These are phyloP conservation scores for Sepioteuthis lessoniana DNA, from an alignment of 2,888 invertebrate genomes.

Conservation along the genomic window DNA sequence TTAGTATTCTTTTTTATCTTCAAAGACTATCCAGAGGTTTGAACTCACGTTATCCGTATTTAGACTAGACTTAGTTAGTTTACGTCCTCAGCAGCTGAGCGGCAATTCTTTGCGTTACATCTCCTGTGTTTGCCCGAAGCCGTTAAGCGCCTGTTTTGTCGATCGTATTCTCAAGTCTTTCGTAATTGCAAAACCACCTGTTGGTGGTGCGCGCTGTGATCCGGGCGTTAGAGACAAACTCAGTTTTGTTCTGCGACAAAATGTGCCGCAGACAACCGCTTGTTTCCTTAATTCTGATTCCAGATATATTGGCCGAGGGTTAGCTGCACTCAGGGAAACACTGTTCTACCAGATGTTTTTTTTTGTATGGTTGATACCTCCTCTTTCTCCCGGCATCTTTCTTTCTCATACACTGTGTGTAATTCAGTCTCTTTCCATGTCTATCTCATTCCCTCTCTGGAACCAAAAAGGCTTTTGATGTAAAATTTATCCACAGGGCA, in stretches of 20 bases:
- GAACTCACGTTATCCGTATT: no score
- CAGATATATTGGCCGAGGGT: not conserved
- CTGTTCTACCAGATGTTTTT: constrained; percentile 5
- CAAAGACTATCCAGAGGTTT: no score
- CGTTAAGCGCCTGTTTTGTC: constrained; percentile 17
- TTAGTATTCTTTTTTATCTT: no score
- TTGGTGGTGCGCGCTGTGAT: constrained; percentile 2
- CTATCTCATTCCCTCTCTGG: not conserved
- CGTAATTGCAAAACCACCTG: not conserved
- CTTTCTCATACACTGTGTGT: no score
- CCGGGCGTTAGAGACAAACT: constrained; percentile 33
- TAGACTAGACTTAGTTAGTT: not conserved
- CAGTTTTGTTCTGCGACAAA: constrained; percentile 33
- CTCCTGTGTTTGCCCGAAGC: not conserved
- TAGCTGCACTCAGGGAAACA: constrained; percentile 33
- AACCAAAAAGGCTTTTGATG: constrained; percentile 16
- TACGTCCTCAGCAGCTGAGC: not conserved
- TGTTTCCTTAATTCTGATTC: constrained; percentile 33
- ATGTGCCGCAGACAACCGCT: constrained; percentile 23
- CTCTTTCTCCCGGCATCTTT: not conserved
- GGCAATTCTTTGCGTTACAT: not conserved
- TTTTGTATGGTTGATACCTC: not conserved
- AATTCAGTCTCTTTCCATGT: no score
- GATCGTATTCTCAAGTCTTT: not conserved
- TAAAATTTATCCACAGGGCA: not conserved